Base-by-base conservation (phyloP, 2,797 vertebrate genomes). In the Tapirus indicus region DNA sequence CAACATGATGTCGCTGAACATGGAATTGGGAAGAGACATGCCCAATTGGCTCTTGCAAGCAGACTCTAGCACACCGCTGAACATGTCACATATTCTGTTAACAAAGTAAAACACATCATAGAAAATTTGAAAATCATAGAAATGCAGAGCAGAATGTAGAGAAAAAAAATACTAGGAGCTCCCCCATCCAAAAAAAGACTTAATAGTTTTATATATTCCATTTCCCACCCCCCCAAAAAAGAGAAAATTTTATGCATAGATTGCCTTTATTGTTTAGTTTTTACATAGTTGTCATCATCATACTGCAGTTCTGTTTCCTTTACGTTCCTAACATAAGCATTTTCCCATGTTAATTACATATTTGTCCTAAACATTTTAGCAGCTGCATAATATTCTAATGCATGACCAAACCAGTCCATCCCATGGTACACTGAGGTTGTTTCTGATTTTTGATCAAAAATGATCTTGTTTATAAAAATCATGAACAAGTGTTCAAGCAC, bases 301-400 rank as follows among this genome's bases (percentile, higher is more conserved):
- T 23, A 66, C 21, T 58, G 14, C 6, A 60, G 35, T 58, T 52
- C 8, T 56, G 2, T 64, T 87, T 35, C 27, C 6, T 35, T 80
- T 44, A 25, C 38, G 16, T 20, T 29, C 7, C 44, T 32, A 90
- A 49, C 38, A 49, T 13, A 64, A n/a, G 9, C 20, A 68, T 69
- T 75, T 44, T 14, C 8, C 17, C 3, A 35, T 66, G 23, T 62
- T 44, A 47, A 62, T 72, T 82, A 49, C 16, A 74, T 41, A 85
- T 91, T 69, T 80, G 11, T 72, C 21, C 29, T 69, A 92, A 80
- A 87, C 18, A 77, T 52, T 95, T 96, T 38, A 77, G 82, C 75
- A 83, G 79, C 49, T 72, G 16, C 47, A 23, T 78, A 72, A 88
- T 52, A 58, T 49, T 62, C 29, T 41, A 91, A 47, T 13, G 41